A percentile compares a stretch with the other conserved stretches of the same genome.
phyloP scores from a whole-genome alignment of 2,888 invertebrate genomes.

The Ennomos quercinarius region DNA sequence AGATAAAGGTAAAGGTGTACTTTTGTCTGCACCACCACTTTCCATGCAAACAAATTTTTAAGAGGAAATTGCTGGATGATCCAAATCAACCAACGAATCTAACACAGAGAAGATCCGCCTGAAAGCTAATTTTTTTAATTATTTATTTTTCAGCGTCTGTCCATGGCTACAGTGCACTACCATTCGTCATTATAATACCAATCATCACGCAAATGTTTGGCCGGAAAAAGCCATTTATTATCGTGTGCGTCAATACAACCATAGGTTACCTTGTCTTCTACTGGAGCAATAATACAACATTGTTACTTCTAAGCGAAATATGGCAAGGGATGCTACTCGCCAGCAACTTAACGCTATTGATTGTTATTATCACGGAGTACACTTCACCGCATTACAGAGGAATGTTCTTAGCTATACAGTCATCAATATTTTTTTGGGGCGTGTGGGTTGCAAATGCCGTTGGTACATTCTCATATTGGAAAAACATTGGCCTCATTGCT shows the following conservation, averaged over 20 bases:
- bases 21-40: too few relatives aligned
- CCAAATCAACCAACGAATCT: too few relatives aligned
- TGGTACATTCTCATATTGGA: constrained; percentile 55
- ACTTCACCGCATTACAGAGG: constrained; percentile 50
- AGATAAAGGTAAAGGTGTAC: too few relatives aligned
- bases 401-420: constrained; percentile 50
- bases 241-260: constrained; percentile 34
- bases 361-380: constrained; percentile 50
- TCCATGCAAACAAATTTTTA: too few relatives aligned
- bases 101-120: too few relatives aligned
- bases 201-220: constrained; percentile 43
- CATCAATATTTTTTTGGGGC: constrained; percentile 50
- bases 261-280: constrained; percentile 48
- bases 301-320: constrained; percentile 53
- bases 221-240: constrained; percentile 45
- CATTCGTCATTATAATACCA: constrained; percentile 48
- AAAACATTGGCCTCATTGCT: constrained; percentile 45
- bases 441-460: constrained; percentile 52
- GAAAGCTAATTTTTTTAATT: constrained; percentile 1
- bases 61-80: too few relatives aligned
- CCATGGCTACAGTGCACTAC: constrained; percentile 46
- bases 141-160: constrained; percentile 49
- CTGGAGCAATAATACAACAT: constrained; percentile 42
- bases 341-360: constrained; percentile 43
- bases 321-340: constrained; percentile 48